phyloP scores from a whole-genome alignment of 2,888 invertebrate species.

The Coleophora flavipennella region DNA sequence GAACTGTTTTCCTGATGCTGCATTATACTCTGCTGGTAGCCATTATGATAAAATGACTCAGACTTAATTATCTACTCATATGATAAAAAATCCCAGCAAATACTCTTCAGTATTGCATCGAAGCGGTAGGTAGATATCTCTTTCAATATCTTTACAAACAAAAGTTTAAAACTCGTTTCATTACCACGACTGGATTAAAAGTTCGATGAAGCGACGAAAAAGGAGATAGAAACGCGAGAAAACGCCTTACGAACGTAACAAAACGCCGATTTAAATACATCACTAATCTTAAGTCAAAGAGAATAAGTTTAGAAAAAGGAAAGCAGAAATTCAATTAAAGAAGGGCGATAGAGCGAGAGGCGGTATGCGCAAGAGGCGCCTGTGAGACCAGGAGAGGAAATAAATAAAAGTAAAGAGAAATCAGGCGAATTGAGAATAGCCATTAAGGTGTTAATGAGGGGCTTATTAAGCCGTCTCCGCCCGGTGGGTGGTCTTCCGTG shows the following conservation, averaged over 20 bases:
- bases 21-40: slow-evolving; percentile 50
- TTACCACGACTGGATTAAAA: slow-evolving; percentile 54
- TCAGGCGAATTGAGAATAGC: slow-evolving; percentile 69
- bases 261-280: slow-evolving; percentile 68
- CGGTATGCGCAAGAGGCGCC: slow-evolving; percentile 28
- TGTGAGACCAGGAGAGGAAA: slow-evolving; percentile 41
- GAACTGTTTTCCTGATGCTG: slow-evolving; percentile 32
- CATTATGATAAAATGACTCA: slow-evolving; percentile 43
- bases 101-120: too few relatives aligned
- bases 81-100: slow-evolving; percentile 17
- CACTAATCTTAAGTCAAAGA: slow-evolving; percentile 70
- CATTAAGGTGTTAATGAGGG: slow-evolving; percentile 72
- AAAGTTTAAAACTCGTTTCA: slow-evolving; percentile 19
- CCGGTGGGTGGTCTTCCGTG: slow-evolving; percentile 64
- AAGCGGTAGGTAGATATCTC: too few relatives aligned
- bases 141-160: too few relatives aligned
- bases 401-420: slow-evolving; percentile 64
- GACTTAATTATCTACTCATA: too few relatives aligned
- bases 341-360: slow-evolving; percentile 42
- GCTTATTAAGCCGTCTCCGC: slow-evolving; percentile 71
- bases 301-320: slow-evolving; percentile 66
- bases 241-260: slow-evolving; percentile 54
- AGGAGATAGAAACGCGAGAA: slow-evolving; percentile 26
- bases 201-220: slow-evolving; percentile 37
- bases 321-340: slow-evolving; percentile 63